Evolutionary conservation across 2,797 vertebrate genomes (phyloP), one percentile per base, ranked within the genome.

Genomic region (Clarias fuscus): DNA sequence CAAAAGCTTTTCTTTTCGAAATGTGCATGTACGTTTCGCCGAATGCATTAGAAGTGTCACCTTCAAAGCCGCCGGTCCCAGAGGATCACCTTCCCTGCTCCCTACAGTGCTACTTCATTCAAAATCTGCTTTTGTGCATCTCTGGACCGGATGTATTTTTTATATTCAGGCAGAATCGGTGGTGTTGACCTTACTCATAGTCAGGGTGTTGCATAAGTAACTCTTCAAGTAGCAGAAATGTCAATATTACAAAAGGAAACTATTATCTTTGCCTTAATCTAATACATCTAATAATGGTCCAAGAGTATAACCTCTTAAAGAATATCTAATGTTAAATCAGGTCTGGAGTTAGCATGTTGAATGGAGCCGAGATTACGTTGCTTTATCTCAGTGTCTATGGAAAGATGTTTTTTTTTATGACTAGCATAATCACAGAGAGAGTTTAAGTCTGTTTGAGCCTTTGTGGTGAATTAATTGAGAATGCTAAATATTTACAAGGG

Each of bases 201-300:
- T 91, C 89, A 94, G 91, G 92, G 92, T 92, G 90, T 77, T 83
- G 93, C 77, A 92, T 92, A 93, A 89, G n/a, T 24, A 75, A 40
- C 58, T 58, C 13, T 64, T 61, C 62, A 82, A 83, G 83, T 75
- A 70, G 53, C 8, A 24, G 82, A 22, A 59, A 80, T 81, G 61
- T 53, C 65, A 87, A 77, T 33, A 67, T 72, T 70, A 18, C 18
- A 84, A 67, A 82, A 64, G 67, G 37, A 37, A 82, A 24, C 14
- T 4, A 7, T 43, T 40, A 61, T 37, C 22, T 79, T 56, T 62
- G 59, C 59, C 6, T n/a, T 43, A 64, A n/a, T 80, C 3, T 10
- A 48, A 80, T 43, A 48, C 22, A n/a, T 65, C 14, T 22, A 65
- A 0, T 53, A 40, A 80, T 27, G 68, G 53, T 24, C 17, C 4